These are phyloP conservation scores for Elmis aenea DNA, from an alignment of 2,888 invertebrate species.

Conservation along the genomic window DNA sequence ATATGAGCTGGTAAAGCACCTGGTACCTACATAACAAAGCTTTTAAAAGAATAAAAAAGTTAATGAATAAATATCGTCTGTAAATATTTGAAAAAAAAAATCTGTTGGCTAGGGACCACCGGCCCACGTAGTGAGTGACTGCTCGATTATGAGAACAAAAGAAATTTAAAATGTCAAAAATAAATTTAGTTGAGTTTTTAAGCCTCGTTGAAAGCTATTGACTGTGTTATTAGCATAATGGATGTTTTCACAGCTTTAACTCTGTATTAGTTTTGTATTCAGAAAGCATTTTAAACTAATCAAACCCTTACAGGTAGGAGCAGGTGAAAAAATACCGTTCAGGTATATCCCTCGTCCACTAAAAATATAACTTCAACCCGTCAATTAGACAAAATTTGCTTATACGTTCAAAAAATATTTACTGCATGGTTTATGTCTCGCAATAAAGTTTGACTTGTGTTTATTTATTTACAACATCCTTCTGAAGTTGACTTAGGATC, in stretches of 20 bases:
- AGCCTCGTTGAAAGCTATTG: background rate
- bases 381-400: no score
- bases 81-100: no score
- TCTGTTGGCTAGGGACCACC: no score
- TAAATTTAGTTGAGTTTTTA: no score
- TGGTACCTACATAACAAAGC: no score
- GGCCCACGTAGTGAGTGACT: no score
- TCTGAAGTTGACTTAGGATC: background rate
- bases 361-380: background rate
- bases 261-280: background rate
- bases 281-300: background rate
- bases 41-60: no score
- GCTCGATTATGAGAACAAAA: no score
- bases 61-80: no score
- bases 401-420: no score
- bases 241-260: background rate
- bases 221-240: background rate
- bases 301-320: background rate
- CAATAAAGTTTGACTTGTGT: background rate
- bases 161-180: no score
- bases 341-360: background rate
- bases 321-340: background rate
- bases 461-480: background rate
- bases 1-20: no score
- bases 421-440: background rate